Base-by-base conservation (phyloP, 2,797 vertebrate species). In the Sebastes glaucus region DNA sequence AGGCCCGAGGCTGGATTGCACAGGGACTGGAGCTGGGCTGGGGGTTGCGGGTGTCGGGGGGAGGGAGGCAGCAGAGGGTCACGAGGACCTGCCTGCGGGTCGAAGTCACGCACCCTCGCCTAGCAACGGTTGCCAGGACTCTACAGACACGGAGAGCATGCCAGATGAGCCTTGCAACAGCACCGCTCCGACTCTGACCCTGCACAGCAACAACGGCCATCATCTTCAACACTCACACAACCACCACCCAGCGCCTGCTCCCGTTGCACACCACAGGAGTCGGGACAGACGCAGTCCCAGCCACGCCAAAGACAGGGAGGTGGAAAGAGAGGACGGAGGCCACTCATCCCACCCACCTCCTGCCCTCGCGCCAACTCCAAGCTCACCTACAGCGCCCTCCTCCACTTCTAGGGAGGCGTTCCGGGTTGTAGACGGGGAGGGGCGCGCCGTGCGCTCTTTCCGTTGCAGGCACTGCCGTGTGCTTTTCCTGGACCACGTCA, bases 401-500 rank as follows among this genome's bases (percentile, higher is more conserved):
- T 96, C 96, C 74, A 93, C 93, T 38, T 94, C 91, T 11, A 88
- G 96, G 94, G 97, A 98, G 89, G 82, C 95, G 16, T 93, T 98
- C 80, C 94, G 97, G 72, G 98, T 99, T 74, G 95, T 99, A 35
- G 98, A 97, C 0, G 96, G 95, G 73, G 97, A 98, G 0, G 98
- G 98, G 2, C 96, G 97, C 81, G 96, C 96, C 0, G 96, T 99
- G 80, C 96, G 97, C 60, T 97, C 97, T 25, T 99, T 98, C 86
- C 97, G 96, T 79, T 99, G 98, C 7, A 97, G 98, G 92, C 98
- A 99, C 93, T 99, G 98, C 94, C 97, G 97, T 4, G 96, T 99
- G 93, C 97, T 99, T 67, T 99, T 99, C 95, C 94, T 99, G 91
- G 98, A 99, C 95, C 98, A 99, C 62, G 98, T 99, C 91, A 99